Base-by-base conservation (phyloP, 2,113 vertebrate species). In the Actenoides hombroni region DNA sequence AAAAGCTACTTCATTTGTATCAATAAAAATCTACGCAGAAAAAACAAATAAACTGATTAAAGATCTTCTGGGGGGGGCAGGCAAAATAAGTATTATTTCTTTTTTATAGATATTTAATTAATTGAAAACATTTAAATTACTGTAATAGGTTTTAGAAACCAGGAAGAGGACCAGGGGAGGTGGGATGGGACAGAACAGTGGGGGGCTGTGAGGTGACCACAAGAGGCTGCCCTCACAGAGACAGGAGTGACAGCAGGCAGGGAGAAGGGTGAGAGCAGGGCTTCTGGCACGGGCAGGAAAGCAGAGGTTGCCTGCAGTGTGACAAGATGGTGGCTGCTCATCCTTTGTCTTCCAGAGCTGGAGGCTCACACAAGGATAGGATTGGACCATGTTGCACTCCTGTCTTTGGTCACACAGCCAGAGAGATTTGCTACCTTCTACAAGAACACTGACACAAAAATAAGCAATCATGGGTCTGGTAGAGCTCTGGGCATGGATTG, bases 251-350 rank as follows among this genome's bases (percentile, higher is more conserved):
- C 21, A 57, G 51, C 2, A 4, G 31, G 18, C 6, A 59, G 56
- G 31, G 26, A 54, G 53, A 19, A 21, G 46, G 44, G 16, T 18
- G 18, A 54, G 26, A 26, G 53, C 53, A 70, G 54, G 35, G 57
- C 39, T 56, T 11, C 26, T 33, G 53, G 53, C 53, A 28, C 15
- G 8, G 53, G 53, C 53, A 31, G 54, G 54, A 29, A 56, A 15
- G 16, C 24, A 67, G 25, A 25, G 37, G 2, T 7, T 73, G 25
- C 35, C 13, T 2, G 0, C 14, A 56, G 42, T 3, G 0, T 0
- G 3, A 37, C 12, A 31, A 31, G 26, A 13, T 20, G 26, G 16
- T 1, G 3, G 13, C 13, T 46, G 13, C 11, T n/a, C 9, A 46
- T 51, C 5, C 35, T 17, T 21, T 39, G 23, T 28, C 6, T 39